These are phyloP conservation scores for Biston stratarius DNA, from an alignment of 2,888 invertebrate species.

Conservation along the genomic window DNA sequence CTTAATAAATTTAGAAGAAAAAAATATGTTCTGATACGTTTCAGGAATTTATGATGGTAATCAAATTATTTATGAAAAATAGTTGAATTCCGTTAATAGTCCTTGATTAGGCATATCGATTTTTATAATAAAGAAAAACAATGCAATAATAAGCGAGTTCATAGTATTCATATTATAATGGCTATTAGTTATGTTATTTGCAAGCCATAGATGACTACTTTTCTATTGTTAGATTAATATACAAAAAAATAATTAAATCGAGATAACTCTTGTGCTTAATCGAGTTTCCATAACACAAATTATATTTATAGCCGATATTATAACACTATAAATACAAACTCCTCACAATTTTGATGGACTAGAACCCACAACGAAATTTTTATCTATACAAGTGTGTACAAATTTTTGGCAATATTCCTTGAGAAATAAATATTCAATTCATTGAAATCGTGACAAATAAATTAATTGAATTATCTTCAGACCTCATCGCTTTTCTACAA, in stretches of 20 bases:
- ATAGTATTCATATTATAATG: slow-evolving; percentile 72
- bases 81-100: slow-evolving; percentile 40
- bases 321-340: slow-evolving; percentile 70
- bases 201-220: slow-evolving; percentile 82
- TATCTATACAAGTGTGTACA: slow-evolving; percentile 60
- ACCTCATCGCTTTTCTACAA: slow-evolving; percentile 40
- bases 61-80: slow-evolving; percentile 45
- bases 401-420: slow-evolving; percentile 68
- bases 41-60: slow-evolving; percentile 38
- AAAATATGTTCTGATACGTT: slow-evolving; percentile 48
- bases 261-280: slow-evolving; percentile 64
- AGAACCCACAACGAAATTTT: slow-evolving; percentile 80
- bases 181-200: slow-evolving; percentile 83
- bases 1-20: slow-evolving; percentile 15
- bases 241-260: slow-evolving; percentile 77
- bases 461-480: slow-evolving; percentile 47
- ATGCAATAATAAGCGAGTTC: slow-evolving; percentile 81
- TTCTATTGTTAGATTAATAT: slow-evolving; percentile 79
- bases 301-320: slow-evolving; percentile 67
- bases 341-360: slow-evolving; percentile 81
- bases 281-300: slow-evolving; percentile 39
- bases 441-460: slow-evolving; percentile 48
- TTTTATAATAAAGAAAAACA: slow-evolving; percentile 71
- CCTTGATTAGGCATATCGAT: slow-evolving; percentile 35
- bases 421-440: slow-evolving; percentile 46